Conservation (phyloP, 1,140 invertebrate genomes). For the Anastatus disparis region DNA sequence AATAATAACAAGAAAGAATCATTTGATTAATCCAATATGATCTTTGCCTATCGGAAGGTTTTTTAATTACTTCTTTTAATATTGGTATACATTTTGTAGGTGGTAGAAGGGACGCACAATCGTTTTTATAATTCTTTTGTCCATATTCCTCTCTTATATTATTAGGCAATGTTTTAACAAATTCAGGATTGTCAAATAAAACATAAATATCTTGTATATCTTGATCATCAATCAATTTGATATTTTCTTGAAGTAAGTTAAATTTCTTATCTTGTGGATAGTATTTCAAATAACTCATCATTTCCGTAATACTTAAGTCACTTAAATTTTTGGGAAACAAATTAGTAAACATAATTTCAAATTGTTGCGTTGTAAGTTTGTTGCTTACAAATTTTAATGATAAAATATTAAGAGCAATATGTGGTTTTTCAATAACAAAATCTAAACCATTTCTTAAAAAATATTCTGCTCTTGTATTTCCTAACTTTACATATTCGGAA, state of each 20-base stretch:
- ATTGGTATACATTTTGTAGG: constrained; percentile 42
- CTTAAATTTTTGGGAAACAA: constrained; percentile 35
- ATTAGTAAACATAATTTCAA: constrained; percentile 45
- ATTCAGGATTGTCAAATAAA: too few relatives aligned
- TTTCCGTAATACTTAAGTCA: constrained; percentile 8
- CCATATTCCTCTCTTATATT: too few relatives aligned
- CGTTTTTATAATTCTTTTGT: too few relatives aligned
- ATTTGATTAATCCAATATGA: constrained; percentile 17
- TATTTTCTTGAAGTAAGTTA: too few relatives aligned
- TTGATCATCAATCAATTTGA: constrained; percentile 41
- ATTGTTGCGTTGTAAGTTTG: constrained; percentile 42
- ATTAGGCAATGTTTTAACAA: too few relatives aligned
- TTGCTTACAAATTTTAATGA: constrained; percentile 43
- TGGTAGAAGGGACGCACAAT: too few relatives aligned
- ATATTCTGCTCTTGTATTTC: constrained; percentile 42
- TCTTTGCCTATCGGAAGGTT: constrained; percentile 18
- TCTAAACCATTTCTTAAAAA: constrained; percentile 49
- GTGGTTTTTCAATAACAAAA: constrained; percentile 41
- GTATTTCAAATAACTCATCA: constrained; percentile 41
- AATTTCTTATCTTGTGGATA: constrained; percentile 46
- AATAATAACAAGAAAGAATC: constrained; percentile 52
- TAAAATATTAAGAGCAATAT: constrained; percentile 39
- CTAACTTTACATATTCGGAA: constrained; percentile 39
- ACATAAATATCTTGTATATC: constrained; percentile 44
- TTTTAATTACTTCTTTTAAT: constrained; percentile 47